phyloP scores from a whole-genome alignment of 1,140 invertebrate species.

The Microplitis mediator region DNA sequence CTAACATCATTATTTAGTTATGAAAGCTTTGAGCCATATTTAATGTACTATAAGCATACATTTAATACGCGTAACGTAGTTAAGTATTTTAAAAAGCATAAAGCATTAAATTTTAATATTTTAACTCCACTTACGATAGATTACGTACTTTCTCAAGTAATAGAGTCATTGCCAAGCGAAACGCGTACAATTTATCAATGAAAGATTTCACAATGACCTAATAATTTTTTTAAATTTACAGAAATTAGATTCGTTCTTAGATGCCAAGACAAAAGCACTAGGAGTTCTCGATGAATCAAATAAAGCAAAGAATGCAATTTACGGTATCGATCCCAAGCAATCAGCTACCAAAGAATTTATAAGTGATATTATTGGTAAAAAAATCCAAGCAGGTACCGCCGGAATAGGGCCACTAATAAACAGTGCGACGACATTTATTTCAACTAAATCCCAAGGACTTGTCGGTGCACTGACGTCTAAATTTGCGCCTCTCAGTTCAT shows the following conservation, averaged over 20 bases:
- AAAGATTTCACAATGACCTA: constrained; percentile 34
- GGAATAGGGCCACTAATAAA: constrained; percentile 53
- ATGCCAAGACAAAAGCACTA: constrained; percentile 74
- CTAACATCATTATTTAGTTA: too few relatives aligned
- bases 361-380: constrained; percentile 44
- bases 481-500: constrained; percentile 52
- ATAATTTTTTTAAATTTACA: constrained; percentile 45
- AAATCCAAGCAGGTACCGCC: constrained; percentile 45
- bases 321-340: constrained; percentile 66
- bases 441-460: constrained; percentile 44
- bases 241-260: constrained; percentile 79
- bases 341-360: constrained; percentile 54
- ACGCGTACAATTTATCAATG: constrained; percentile 35
- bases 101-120: constrained; percentile 31
- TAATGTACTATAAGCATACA: neutral
- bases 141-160: constrained; percentile 34
- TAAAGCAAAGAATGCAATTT: constrained; percentile 74
- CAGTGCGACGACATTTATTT: constrained; percentile 51
- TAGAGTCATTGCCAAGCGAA: constrained; percentile 44
- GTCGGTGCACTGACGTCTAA: constrained; percentile 47
- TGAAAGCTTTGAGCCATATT: neutral
- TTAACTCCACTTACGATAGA: constrained; percentile 3
- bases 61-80: neutral
- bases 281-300: constrained; percentile 72
- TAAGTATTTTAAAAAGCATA: neutral